Base-by-base conservation (phyloP, 2,113 vertebrate genomes). In the Aegithalos caudatus region DNA sequence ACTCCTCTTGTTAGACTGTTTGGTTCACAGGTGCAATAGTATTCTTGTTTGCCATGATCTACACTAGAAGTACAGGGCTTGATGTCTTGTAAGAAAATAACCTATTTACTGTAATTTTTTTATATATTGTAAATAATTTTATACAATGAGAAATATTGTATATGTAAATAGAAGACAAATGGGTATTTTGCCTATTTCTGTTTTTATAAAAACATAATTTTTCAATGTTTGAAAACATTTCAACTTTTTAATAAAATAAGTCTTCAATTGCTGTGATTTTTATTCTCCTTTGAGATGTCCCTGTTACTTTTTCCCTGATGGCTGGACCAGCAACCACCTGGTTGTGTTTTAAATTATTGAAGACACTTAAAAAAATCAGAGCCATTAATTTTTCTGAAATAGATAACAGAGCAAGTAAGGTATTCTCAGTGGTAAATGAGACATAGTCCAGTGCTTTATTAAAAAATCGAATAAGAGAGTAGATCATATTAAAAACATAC, bases 71-170 rank as follows among this genome's bases (percentile, higher is more conserved):
- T 98, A 97, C 98, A 97, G 97, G 98, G 98, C 98, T 99, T 97
- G 98, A 99, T 70, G 99, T 98, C 98, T 98, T 98, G 98, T 98
- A 97, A 97, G 88, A 98, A 98, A 97, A 97, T 86, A 95, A 98
- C 96, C 91, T 98, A 97, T 97, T 97, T 98, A 98, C 98, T 98
- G 98, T 98, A 96, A 92, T 71, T 91, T 92, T 91, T 94, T 97
- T 93, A 97, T 98, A 97, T 97, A 98, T 97, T 99, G 99, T 99
- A 99, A 97, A 99, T 99, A 98, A 90, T 97, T 98, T 99, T 99
- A 98, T 98, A 98, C 96, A 84, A 67, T 97, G 98, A 98, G 90
- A 97, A 98, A 98, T 98, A 98, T 97, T 98, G 97, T 98, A 98
- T 98, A 95, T 99, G 98, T 99, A 98, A 97, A 98, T 98, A 98